These are phyloP conservation scores for Ormyrus thymus DNA, from an alignment of 2,888 invertebrate genomes.

Conservation along the genomic window DNA sequence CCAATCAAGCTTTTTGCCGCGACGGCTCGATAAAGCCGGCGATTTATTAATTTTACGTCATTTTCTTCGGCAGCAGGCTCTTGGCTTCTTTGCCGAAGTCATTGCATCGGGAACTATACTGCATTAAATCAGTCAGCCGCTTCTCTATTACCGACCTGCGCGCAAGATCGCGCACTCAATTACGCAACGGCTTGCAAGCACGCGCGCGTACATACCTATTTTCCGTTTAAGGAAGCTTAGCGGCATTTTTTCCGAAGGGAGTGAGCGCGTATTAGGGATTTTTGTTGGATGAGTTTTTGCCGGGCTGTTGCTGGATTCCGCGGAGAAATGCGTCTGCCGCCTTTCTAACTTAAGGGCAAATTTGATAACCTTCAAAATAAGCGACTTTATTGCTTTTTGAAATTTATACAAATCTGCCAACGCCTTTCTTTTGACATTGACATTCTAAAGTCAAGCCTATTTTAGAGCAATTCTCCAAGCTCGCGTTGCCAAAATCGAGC, in stretches of 20 bases:
- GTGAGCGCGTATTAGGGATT: slow-evolving; percentile 17
- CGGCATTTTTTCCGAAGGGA: not conserved
- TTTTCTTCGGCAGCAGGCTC: slow-evolving; percentile 18
- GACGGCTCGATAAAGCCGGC: slow-evolving; percentile 25
- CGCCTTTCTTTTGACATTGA: too few relatives aligned
- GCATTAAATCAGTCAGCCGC: slow-evolving; percentile 35
- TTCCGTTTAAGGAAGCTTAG: not conserved
- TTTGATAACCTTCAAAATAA: too few relatives aligned
- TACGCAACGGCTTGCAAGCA: slow-evolving; percentile 22
- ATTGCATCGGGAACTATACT: slow-evolving; percentile 26
- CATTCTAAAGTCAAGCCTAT: too few relatives aligned
- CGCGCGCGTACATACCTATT: not conserved
- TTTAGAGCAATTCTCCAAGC: too few relatives aligned
- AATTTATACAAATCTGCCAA: too few relatives aligned
- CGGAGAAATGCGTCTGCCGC: too few relatives aligned
- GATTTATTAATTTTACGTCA: slow-evolving; percentile 51
- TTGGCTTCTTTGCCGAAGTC: slow-evolving; percentile 8
- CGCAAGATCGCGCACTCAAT: slow-evolving; percentile 34
- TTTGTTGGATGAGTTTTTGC: not conserved
- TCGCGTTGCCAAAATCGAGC: too few relatives aligned
- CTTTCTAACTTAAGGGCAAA: too few relatives aligned
- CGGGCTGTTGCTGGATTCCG: too few relatives aligned
- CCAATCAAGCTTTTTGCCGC: slow-evolving; percentile 41
- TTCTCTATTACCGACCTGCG: not conserved
- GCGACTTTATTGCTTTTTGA: too few relatives aligned